These are phyloP conservation scores for Eriosoma lanigerum DNA, from an alignment of 1,140 invertebrate species.

Conservation along the genomic window DNA sequence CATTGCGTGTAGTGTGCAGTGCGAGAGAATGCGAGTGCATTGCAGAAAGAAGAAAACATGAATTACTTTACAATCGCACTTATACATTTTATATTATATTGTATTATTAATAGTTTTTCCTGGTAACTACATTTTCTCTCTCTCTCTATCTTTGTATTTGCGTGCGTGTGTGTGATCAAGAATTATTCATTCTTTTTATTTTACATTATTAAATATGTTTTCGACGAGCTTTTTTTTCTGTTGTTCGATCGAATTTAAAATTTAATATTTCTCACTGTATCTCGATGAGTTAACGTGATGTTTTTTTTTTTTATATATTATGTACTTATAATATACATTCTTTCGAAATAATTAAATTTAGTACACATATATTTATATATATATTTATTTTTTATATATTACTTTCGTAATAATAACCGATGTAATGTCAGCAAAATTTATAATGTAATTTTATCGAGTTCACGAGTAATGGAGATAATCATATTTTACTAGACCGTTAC, in stretches of 20 bases:
- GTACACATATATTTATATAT: background rate
- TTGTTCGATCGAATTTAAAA: background rate
- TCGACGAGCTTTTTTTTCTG: no score
- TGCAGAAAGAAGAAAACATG: background rate
- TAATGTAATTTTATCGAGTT: conserved; percentile 21
- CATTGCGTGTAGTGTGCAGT: background rate
- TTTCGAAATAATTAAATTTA: background rate
- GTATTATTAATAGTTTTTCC: background rate
- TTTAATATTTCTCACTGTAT: background rate
- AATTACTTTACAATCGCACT: background rate
- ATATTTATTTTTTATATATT: no score
- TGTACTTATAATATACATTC: no score
- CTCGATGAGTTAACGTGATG: background rate
- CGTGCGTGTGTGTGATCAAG: background rate
- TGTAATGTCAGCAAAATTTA: background rate
- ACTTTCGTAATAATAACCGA: background rate
- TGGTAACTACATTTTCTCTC: background rate
- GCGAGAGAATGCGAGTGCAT: background rate
- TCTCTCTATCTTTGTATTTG: background rate
- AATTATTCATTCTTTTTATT: background rate
- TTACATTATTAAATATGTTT: no score
- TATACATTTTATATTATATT: background rate
- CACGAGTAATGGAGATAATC: conserved; percentile 25
- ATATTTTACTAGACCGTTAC: conserved; percentile 32
- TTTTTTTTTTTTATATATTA: no score